A percentile compares a stretch with the other conserved stretches of the same genome.
These are phyloP conservation scores for Athene cunicularia DNA, from an alignment of 2,113 vertebrate species.

Conservation along the genomic window DNA sequence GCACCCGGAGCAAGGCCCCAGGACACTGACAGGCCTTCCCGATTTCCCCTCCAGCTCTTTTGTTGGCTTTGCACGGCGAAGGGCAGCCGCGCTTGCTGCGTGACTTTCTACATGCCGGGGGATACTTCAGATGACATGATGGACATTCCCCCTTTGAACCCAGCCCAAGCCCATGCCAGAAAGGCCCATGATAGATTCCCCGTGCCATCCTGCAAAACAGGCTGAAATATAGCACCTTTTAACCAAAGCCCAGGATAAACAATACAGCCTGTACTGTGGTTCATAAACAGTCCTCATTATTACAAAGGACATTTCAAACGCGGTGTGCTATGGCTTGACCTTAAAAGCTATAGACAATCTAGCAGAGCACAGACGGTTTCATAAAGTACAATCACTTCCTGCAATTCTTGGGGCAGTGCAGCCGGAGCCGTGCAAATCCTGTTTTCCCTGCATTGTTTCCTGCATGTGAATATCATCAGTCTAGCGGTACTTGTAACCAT, in stretches of 20 bases:
- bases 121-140: slow-evolving; percentile 33
- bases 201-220: slow-evolving; percentile 74
- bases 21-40: background rate
- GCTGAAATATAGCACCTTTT: slow-evolving; percentile 72
- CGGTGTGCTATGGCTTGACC: slow-evolving; percentile 79
- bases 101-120: slow-evolving; percentile 76
- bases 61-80: background rate
- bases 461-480: slow-evolving; percentile 85
- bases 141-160: slow-evolving; percentile 70
- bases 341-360: slow-evolving; percentile 90
- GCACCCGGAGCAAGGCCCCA: background rate
- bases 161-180: slow-evolving; percentile 65
- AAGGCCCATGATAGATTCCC: slow-evolving; percentile 70
- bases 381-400: slow-evolving; percentile 99
- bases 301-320: slow-evolving; percentile 83
- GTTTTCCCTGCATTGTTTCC: slow-evolving; percentile 98
- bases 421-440: slow-evolving; percentile 98
- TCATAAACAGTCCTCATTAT: slow-evolving; percentile 81
- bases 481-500: slow-evolving; percentile 84
- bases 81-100: slow-evolving; percentile 19
- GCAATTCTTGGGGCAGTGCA: slow-evolving; percentile 94
- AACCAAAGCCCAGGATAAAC: slow-evolving; percentile 69
- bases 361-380: slow-evolving; percentile 89
- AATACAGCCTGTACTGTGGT: slow-evolving; percentile 80
- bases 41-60: background rate